Base-by-base conservation (phyloP, 1,140 invertebrate species). In the Bilobella aurantiaca region DNA sequence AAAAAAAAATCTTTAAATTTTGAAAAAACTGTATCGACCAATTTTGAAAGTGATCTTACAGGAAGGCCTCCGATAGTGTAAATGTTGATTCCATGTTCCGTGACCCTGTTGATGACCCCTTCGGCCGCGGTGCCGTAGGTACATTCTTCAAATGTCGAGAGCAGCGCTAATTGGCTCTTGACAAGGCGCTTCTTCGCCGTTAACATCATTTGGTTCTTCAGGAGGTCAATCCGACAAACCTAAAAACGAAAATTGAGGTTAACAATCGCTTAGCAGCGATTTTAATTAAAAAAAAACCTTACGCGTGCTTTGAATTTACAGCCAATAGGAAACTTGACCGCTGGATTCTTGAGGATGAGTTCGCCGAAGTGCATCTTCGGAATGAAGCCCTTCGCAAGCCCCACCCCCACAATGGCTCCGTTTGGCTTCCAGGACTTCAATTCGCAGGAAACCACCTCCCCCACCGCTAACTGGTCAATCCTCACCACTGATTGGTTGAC, bases 371-470 rank as follows among this genome's bases (percentile, higher is more conserved):
- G 78, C 2, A 78, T 74, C 1, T 75, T 77, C 31, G 82, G 79
- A 1, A 87, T 74, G 67, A 80, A 81, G 1, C 84, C 85, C 62
- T 77, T 81, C 1, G 84, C 74, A 59, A 82, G 78, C 49, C 79
- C 80, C 72, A 83, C 85, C 75, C 86, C 87, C 57, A 77, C 77
- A 74, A 28, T 72, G 66, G 57, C 65, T 69, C 28, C 70, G 47
- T n/a, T 63, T 0, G 64, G 74, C 31, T 69, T 18, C 74, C 70
- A 69, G 37, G 74, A 68, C 30, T 75, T 62, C 1, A 86, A 75
- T 5, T 61, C 76, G 0, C 79, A 83, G 8, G 77, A 73, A 0
- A 84, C 74, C 37, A 79, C 56, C 27, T 82, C 76, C 0, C 85
- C 85, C 0, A 79, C 64, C 59, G 75, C 71, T 0, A 86, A 70